Percentiles rank a stretch among this genome's conserved stretches.
phyloP scores from a whole-genome alignment of 2,113 vertebrate genomes.

The Aleadryas rufinucha region DNA sequence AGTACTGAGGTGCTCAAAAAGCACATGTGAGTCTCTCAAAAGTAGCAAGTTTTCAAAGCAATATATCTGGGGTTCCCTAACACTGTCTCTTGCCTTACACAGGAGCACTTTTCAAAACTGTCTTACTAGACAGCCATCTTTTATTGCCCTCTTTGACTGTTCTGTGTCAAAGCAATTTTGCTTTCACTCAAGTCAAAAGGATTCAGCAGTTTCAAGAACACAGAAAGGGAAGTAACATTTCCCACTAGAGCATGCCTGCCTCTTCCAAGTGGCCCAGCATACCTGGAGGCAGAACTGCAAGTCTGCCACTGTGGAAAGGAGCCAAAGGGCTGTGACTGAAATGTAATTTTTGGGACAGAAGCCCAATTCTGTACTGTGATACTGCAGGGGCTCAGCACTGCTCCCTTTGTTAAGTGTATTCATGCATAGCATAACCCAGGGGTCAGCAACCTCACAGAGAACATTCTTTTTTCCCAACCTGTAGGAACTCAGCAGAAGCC shows the following conservation, averaged over 20 bases:
- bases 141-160: neutral
- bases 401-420: neutral
- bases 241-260: neutral
- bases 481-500: neutral
- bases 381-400: neutral
- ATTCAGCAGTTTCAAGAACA: neutral
- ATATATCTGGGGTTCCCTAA: neutral
- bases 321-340: neutral
- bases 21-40: neutral
- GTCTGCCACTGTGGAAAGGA: neutral
- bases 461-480: neutral
- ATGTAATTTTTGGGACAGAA: neutral
- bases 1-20: neutral
- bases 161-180: neutral
- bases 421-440: slow-evolving; percentile 44
- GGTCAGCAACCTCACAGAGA: slow-evolving; percentile 7
- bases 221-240: neutral
- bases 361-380: neutral
- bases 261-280: neutral
- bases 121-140: neutral
- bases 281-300: neutral
- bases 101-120: neutral
- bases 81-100: neutral
- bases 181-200: neutral
- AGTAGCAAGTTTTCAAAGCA: neutral